Base-by-base conservation (phyloP, 2,888 invertebrate species). In the Metallyticus violacea region DNA sequence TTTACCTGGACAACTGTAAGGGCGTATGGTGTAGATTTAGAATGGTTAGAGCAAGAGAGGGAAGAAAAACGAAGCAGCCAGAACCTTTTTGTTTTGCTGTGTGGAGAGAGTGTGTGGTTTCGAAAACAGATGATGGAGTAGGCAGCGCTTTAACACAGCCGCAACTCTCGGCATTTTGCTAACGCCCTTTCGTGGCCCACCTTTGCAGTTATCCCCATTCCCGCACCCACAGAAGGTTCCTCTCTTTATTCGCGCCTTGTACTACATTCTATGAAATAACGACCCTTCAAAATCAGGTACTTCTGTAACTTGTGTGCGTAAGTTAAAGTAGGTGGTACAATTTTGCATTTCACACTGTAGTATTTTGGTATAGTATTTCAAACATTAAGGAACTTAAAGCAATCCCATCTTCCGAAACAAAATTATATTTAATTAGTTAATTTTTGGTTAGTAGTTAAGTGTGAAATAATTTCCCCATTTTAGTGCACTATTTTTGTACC, bases 91-190 rank as follows among this genome's bases (percentile, higher is more conserved):
- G 25, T 81, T 26, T 81, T 9, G 40, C 30, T 30, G 29, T 26
- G 25, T 25, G 25, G 30, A 9, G 29, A 40, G 81, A 40, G 30
- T 29, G 80, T 81, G 29, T 81, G 81, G 30, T 81, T 81, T 81
- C n/a, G 81, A 81, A 81, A 81, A 30, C 81, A 30, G 81, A 81
- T 81, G 81, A 81, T 81, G 81, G n/a, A 81, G 81, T 81, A 40
- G 29, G 79, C 29, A 26, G 40, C 40, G 15, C 2, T 62, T 62
- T 15, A 62, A 9, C 40, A 62, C 40, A 62, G 40, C 40, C 1
- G 40, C 40, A 62, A 62, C 22, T 62, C 40, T 15, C 40, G 15
- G 22, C 40, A 62, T 62, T 62, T 62, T 62, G 40, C 40, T 15
- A 62, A 62, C 40, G 40, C 40, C 15, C 15, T 62, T 62, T 62